Evolutionary conservation across 2,797 vertebrate genomes (phyloP).

Genomic region (Ptychobarbus kaznakovi): DNA sequence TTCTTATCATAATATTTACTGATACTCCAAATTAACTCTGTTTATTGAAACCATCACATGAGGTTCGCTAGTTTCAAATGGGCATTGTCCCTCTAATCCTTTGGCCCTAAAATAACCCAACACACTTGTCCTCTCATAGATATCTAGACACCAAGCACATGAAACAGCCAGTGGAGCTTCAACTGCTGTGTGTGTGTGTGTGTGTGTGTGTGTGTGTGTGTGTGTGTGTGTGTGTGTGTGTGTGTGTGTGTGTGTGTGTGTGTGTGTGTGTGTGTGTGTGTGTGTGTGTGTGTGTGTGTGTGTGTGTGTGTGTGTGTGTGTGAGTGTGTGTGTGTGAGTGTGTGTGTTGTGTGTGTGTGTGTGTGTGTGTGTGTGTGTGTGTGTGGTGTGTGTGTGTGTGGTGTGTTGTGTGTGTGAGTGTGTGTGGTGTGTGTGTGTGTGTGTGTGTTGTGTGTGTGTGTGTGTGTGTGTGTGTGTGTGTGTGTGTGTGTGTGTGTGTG

Average conservation of each 20-base stretch:
- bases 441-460: too few relatives aligned
- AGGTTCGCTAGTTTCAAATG: slow-evolving; percentile 32
- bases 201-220: neutral
- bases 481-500: too few relatives aligned
- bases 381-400: too few relatives aligned
- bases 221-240: neutral
- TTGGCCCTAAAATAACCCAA: slow-evolving; percentile 59
- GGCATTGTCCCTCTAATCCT: slow-evolving; percentile 56
- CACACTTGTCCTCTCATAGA: slow-evolving; percentile 40
- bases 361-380: too few relatives aligned
- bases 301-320: neutral
- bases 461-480: too few relatives aligned
- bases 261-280: too few relatives aligned
- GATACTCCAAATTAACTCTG: slow-evolving; percentile 6
- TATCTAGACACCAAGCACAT: slow-evolving; percentile 46
- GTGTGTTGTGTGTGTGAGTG: too few relatives aligned
- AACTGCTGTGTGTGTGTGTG: neutral
- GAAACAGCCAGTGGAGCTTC: slow-evolving; percentile 33
- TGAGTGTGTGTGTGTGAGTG: neutral
- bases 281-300: too few relatives aligned
- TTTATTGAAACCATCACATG: slow-evolving; percentile 3
- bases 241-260: too few relatives aligned
- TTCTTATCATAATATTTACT: neutral
- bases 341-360: neutral
- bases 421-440: neutral